Base-by-base conservation (phyloP, 2,888 invertebrate genomes). In the Lasiommata megera region DNA sequence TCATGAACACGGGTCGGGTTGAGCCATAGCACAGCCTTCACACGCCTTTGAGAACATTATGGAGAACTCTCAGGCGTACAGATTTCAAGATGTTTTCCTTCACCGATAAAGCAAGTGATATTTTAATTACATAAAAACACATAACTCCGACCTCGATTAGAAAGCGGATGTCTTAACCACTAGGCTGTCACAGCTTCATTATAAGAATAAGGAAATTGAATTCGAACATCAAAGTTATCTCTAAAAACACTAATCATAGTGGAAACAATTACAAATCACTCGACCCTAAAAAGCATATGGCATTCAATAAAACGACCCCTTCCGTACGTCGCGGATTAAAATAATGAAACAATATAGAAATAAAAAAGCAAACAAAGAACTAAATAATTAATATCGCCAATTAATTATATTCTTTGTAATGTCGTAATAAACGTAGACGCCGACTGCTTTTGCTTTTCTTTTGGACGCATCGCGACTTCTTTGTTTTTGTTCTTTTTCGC, bases 341-440 rank as follows among this genome's bases (percentile, higher is more conserved):
- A 43, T 31, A 53, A 53, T 43, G 36, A 18, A 36, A 48, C 48
- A 18, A n/a, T n/a, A n/a, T n/a, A n/a, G n/a, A n/a, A n/a, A n/a
- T n/a, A n/a, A n/a, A 6, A 34, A 12, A 52, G 74, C 75, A 77
- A 82, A 84, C 80, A 84, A 87, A 82, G 80, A 79, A 78, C 69
- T 70, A 73, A 73, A 83, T 82, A 88, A 89, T 88, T 88, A 88
- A 88, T 86, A 83, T 81, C 77, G 71, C 75, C 82, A 84, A 88
- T 88, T 86, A 88, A 82, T 83, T 79, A 71, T 72, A 68, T 77
- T 80, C 80, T 79, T 86, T 84, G 80, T 84, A 71, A 64, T 54
- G 65, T 70, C 54, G 65, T 71, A 68, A 73, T 68, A 71, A 67
- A 70, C 72, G 67, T 55, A 66, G 64, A 67, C 58, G 62, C 60